A percentile compares a stretch with the other conserved stretches of the same genome.
Evolutionary conservation across 2,888 invertebrate genomes (phyloP).

Genomic region (Gnatocerus cornutus): DNA sequence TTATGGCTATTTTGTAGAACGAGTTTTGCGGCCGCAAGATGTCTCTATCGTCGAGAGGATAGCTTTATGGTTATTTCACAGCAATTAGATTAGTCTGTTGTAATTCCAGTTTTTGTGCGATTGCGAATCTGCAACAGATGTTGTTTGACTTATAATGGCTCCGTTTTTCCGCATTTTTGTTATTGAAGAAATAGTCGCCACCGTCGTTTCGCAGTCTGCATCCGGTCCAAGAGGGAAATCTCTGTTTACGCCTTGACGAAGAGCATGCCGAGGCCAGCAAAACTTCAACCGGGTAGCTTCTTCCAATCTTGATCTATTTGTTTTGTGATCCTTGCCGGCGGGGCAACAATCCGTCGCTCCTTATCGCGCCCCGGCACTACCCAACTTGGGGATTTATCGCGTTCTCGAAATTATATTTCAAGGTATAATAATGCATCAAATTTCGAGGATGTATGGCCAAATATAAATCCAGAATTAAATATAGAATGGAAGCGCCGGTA

Average conservation of each 20-base stretch:
- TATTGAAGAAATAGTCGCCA: conserved; percentile 10
- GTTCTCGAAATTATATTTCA: conserved; percentile 69
- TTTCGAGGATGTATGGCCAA: conserved; percentile 69
- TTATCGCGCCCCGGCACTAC: conserved; percentile 68
- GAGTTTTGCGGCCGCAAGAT: conserved; percentile 70
- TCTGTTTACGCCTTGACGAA: conserved; percentile 61
- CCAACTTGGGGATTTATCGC: conserved; percentile 62
- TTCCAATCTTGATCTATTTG: conserved; percentile 71
- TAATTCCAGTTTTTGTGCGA: conserved; percentile 69
- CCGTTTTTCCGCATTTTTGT: conserved; percentile 30
- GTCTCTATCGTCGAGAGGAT: conserved; percentile 71
- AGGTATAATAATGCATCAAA: conserved; percentile 72
- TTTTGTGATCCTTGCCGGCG: conserved; percentile 70
- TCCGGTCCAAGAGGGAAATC: conserved; percentile 70
- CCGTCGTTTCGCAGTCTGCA: conserved; percentile 72
- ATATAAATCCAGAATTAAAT: conserved; percentile 72
- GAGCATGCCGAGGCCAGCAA: conserved; percentile 68
- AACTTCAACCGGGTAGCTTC: conserved; percentile 65
- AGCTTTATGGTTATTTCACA: conserved; percentile 70
- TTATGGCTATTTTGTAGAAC: conserved; percentile 71
- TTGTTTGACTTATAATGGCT: conserved; percentile 54
- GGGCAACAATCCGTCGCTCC: conserved; percentile 68
- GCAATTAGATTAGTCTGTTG: conserved; percentile 71
- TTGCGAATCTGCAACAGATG: conserved; percentile 67
- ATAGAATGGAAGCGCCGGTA: conserved; percentile 68